Percentiles rank a stretch among this genome's conserved stretches.
These are phyloP conservation scores for Meta bourneti DNA, from an alignment of 2,888 invertebrate genomes.

Conservation along the genomic window DNA sequence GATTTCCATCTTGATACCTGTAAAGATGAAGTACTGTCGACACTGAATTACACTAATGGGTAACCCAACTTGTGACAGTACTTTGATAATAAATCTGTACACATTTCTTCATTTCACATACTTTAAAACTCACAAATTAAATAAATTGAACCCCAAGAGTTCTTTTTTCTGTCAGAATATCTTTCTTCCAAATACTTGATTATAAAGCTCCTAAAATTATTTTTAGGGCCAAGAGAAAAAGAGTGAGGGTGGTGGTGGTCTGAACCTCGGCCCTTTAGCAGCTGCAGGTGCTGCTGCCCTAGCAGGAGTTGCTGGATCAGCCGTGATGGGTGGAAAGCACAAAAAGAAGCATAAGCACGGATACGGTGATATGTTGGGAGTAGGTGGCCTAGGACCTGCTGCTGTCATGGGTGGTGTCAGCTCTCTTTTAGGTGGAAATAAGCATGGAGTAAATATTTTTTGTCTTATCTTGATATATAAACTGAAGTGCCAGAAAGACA, in stretches of 20 bases:
- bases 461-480: not conserved
- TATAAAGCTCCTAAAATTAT: too few species aligned
- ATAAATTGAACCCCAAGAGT: too few species aligned
- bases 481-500: too few species aligned
- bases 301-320: slow-evolving; percentile 64
- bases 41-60: too few species aligned
- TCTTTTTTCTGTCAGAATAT: too few species aligned
- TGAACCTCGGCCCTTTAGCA: slow-evolving; percentile 61
- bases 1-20: too few species aligned
- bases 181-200: too few species aligned
- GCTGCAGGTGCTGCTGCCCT: slow-evolving; percentile 77
- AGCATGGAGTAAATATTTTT: slow-evolving; percentile 47
- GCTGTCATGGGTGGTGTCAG: slow-evolving; percentile 57
- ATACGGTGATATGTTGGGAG: slow-evolving; percentile 28
- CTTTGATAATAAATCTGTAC: too few species aligned
- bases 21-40: too few species aligned
- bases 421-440: slow-evolving; percentile 53
- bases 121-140: too few species aligned
- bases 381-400: slow-evolving; percentile 49
- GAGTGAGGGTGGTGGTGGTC: slow-evolving; percentile 52
- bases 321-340: slow-evolving; percentile 50
- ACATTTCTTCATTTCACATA: too few species aligned
- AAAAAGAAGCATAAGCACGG: slow-evolving; percentile 57
- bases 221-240: slow-evolving; percentile 67
- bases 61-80: too few species aligned